A percentile compares a stretch with the other conserved stretches of the same genome.
Evolutionary conservation across 2,113 vertebrate genomes (phyloP).

Genomic region (Lanius collurio): DNA sequence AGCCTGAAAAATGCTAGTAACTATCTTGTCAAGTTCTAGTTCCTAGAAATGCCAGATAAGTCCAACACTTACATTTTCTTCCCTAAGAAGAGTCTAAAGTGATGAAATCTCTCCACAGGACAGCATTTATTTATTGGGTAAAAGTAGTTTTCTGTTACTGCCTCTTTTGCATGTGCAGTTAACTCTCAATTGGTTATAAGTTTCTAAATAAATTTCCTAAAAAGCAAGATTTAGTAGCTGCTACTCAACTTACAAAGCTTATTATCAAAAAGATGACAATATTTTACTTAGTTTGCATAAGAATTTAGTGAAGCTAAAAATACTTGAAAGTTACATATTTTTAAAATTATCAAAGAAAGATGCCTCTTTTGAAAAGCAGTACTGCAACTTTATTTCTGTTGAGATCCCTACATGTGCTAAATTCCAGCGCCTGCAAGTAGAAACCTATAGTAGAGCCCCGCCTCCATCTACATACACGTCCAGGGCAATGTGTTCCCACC

Average conservation of each 20-base stretch:
- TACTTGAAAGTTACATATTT: neutral
- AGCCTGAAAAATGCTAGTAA: neutral
- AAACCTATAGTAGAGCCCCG: neutral
- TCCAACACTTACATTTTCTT: neutral
- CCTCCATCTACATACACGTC: neutral
- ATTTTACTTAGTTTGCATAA: neutral
- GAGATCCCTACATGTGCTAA: neutral
- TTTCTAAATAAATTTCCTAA: neutral
- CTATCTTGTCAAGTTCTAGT: neutral
- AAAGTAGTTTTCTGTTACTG: neutral
- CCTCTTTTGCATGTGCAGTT: neutral
- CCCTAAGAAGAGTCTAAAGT: neutral
- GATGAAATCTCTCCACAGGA: neutral
- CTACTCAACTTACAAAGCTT: neutral
- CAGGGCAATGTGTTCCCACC: neutral
- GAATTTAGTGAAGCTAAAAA: neutral
- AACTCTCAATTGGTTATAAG: neutral
- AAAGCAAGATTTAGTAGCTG: neutral
- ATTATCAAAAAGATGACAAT: neutral
- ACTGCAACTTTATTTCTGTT: neutral
- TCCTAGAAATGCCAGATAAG: neutral
- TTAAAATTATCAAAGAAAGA: neutral
- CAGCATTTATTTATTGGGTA: neutral
- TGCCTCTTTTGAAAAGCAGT: neutral
- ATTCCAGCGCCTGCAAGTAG: neutral